phyloP scores from a whole-genome alignment of 2,888 invertebrate species.

The Galerucella nymphaeae region DNA sequence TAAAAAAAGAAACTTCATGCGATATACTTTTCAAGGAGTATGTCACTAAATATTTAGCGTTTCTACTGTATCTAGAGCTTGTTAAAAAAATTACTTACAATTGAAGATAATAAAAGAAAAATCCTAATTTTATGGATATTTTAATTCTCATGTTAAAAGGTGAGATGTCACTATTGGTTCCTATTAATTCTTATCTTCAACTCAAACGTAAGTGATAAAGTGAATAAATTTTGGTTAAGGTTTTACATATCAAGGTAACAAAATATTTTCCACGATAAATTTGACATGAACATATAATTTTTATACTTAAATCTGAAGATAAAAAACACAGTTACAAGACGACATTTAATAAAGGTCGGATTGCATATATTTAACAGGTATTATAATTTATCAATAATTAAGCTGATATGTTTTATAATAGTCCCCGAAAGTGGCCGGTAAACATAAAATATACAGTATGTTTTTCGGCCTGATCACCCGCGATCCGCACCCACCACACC shows the following conservation, averaged over 20 bases:
- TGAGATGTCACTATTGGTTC: too few relatives aligned
- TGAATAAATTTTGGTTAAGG: conserved; percentile 31
- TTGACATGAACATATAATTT: conserved; percentile 59
- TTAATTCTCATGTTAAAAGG: too few relatives aligned
- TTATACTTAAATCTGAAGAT: conserved; percentile 61
- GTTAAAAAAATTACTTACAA: too few relatives aligned
- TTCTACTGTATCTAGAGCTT: too few relatives aligned
- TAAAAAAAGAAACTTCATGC: too few relatives aligned
- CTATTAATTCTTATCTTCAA: not conserved
- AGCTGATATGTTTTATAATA: conserved; percentile 79
- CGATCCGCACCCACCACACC: conserved; percentile 65
- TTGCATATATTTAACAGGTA: conserved; percentile 65
- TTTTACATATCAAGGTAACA: conserved; percentile 38
- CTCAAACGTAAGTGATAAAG: too few relatives aligned
- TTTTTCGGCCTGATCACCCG: conserved; percentile 60
- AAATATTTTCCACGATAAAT: conserved; percentile 54
- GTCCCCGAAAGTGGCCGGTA: conserved; percentile 70
- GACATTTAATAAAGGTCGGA: conserved; percentile 65
- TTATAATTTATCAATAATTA: conserved; percentile 71
- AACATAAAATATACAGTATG: conserved; percentile 29
- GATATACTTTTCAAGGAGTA: too few relatives aligned
- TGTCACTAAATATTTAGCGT: too few relatives aligned
- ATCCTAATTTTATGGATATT: too few relatives aligned
- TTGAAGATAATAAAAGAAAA: too few relatives aligned
- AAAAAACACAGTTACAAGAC: conserved; percentile 65